These are phyloP conservation scores for Gandaritis pyraliata DNA, from an alignment of 2,888 invertebrate species.

Conservation along the genomic window DNA sequence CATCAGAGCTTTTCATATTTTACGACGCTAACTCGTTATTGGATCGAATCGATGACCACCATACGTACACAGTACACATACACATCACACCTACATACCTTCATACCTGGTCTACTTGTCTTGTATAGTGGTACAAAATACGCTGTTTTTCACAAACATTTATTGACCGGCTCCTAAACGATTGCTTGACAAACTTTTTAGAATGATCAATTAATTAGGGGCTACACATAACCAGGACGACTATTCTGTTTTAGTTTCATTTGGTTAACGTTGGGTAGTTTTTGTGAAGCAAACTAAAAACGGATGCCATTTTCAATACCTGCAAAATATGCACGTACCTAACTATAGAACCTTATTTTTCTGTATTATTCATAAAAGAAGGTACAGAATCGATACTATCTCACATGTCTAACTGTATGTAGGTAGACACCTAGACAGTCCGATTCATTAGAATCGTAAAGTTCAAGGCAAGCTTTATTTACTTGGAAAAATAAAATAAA, in stretches of 20 bases:
- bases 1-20: slow-evolving; percentile 12
- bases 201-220: too few species aligned
- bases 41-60: slow-evolving; percentile 16
- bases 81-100: background rate
- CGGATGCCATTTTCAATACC: too few species aligned
- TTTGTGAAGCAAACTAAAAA: too few species aligned
- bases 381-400: too few species aligned
- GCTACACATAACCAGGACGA: too few species aligned
- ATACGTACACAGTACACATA: background rate
- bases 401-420: too few species aligned
- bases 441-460: slow-evolving; percentile 16
- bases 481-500: background rate
- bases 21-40: slow-evolving; percentile 8
- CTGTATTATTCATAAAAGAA: too few species aligned
- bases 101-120: too few species aligned
- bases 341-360: too few species aligned
- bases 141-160: background rate
- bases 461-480: slow-evolving; percentile 20
- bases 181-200: background rate
- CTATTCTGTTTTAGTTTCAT: too few species aligned
- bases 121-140: background rate
- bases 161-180: background rate
- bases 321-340: too few species aligned
- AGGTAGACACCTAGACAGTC: background rate
- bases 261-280: too few species aligned